Base-by-base conservation (phyloP, 2,888 invertebrate genomes). In the Brachyopa scutellaris region DNA sequence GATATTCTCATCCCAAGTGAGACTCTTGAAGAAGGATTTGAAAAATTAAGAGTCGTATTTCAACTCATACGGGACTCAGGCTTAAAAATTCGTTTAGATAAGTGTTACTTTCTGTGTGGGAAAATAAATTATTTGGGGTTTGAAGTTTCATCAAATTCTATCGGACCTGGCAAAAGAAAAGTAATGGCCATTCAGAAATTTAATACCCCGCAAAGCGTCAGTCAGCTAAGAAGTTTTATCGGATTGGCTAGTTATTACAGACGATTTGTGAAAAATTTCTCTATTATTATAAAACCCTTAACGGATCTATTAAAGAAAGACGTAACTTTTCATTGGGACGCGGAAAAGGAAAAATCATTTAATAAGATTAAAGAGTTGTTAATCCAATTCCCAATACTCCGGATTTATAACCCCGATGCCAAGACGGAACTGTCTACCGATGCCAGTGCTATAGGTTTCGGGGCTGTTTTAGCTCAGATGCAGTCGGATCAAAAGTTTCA, bases 31-130 rank as follows among this genome's bases (percentile, higher is more conserved):
- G 40, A 40, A 15, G 40, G 40, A n/a, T n/a, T n/a, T n/a, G n/a
- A n/a, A n/a, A n/a, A n/a, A n/a, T n/a, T n/a, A n/a, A n/a, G n/a
- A n/a, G 40, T 15, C 2, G 40, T 40, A 13, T 40, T 6, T 15
- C 40, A 40, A 15, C 40, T 40, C 8, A 40, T 15, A 40, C 40
- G 40, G 2, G 40, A 40, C 13, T 38, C 38, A 38, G 1, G 13
- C 11, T 11, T 40, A 40, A 40, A 40, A 40, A 40, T 40, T 40
- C 40, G 40, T 13, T 13, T 40, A 40, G 40, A 40, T 40, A 40
- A 40, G 5, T 40, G 40, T 40, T 40, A 4, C 13, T 40, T 40
- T 40, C 13, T 40, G n/a, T 40, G 40, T 6, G 40, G 15, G 40
- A 40, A 40, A 40, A 40, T 40, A 7, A n/a, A 40, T 40, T 15